phyloP scores from a whole-genome alignment of 1,140 invertebrate genomes.

The Micrasema minimum region DNA sequence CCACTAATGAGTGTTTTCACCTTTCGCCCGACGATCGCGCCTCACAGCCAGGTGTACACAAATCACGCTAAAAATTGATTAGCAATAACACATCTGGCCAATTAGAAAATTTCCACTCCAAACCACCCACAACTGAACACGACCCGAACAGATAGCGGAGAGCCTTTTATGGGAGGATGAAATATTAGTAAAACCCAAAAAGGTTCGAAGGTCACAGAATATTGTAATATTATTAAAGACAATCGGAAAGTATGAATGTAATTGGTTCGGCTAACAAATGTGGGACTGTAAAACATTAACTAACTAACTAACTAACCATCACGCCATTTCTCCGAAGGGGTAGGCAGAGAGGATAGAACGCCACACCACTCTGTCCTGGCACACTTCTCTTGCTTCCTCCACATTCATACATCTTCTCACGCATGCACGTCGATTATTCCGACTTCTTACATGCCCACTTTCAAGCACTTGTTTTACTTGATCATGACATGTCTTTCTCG shows the following conservation, averaged over 20 bases:
- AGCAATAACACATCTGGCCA: conserved; percentile 11
- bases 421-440: too few species aligned
- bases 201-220: not conserved
- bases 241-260: not conserved
- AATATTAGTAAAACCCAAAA: too few species aligned
- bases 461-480: too few species aligned
- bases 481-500: too few species aligned
- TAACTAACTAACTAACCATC: too few species aligned
- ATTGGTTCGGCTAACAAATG: too few species aligned
- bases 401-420: too few species aligned
- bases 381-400: too few species aligned
- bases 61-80: conserved; percentile 8
- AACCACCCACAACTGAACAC: not conserved
- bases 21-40: not conserved
- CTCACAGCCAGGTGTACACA: conserved; percentile 17
- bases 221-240: not conserved
- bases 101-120: conserved; percentile 15
- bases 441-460: too few species aligned
- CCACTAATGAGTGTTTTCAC: conserved; percentile 10
- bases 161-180: not conserved
- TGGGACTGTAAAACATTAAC: not conserved
- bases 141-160: not conserved
- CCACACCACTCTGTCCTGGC: too few species aligned
- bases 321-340: too few species aligned
- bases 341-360: too few species aligned